A percentile compares a stretch with the other conserved stretches of the same genome.
phyloP scores from a whole-genome alignment of 2,113 vertebrate species.

The Otolemur garnettii region DNA sequence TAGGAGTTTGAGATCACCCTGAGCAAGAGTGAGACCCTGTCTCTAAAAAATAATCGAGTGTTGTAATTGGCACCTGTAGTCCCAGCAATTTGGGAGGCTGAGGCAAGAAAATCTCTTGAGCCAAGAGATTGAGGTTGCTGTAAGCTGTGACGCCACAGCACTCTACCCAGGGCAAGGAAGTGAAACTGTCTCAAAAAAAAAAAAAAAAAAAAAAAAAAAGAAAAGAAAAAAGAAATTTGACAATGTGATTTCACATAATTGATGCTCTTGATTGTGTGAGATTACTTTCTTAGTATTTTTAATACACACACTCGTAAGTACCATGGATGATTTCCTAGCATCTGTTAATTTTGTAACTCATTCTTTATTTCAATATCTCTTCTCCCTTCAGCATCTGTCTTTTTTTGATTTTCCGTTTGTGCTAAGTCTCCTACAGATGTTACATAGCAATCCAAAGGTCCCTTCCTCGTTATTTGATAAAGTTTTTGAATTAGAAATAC shows the following conservation, averaged over 20 bases:
- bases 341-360: not conserved
- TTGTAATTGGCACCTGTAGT: no score
- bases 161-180: no score
- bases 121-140: no score
- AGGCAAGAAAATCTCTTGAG: no score
- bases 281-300: not conserved
- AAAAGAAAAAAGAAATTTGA: not conserved
- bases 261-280: not conserved
- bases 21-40: no score
- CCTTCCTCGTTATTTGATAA: not conserved
- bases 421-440: not conserved
- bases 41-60: no score
- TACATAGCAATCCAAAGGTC: not conserved
- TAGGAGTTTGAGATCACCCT: no score
- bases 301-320: not conserved
- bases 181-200: no score
- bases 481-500: conserved; percentile 19
- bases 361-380: not conserved
- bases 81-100: no score
- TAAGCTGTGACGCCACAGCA: no score
- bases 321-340: not conserved
- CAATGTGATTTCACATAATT: not conserved
- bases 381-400: not conserved
- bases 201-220: no score
- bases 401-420: not conserved